phyloP scores from a whole-genome alignment of 2,888 invertebrate genomes.

The Oxyteleia sp. region DNA sequence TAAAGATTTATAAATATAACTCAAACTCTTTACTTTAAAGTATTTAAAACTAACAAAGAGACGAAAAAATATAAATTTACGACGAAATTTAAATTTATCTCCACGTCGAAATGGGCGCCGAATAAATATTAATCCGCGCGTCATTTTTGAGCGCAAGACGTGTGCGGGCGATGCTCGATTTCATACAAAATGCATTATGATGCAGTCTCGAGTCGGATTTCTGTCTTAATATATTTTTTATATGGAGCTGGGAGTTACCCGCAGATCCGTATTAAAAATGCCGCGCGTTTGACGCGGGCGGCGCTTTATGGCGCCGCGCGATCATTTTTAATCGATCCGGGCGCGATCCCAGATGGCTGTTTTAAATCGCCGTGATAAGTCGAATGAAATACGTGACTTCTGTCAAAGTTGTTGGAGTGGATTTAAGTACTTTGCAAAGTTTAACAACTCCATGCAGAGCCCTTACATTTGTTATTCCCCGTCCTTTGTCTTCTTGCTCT shows the following conservation, averaged over 20 bases:
- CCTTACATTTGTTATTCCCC: slow-evolving; percentile 39
- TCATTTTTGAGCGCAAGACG: slow-evolving; percentile 31
- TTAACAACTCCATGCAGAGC: slow-evolving; percentile 17
- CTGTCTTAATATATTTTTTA: slow-evolving; percentile 12
- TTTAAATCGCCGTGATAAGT: slow-evolving; percentile 29
- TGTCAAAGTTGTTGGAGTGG: slow-evolving; percentile 28
- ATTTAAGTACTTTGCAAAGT: slow-evolving; percentile 41
- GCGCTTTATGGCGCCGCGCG: slow-evolving; percentile 11
- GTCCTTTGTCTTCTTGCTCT: slow-evolving; percentile 24
- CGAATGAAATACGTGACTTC: slow-evolving; percentile 37
- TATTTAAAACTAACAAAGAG: too few relatives aligned
- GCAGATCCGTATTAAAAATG: slow-evolving; percentile 19
- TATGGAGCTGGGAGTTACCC: slow-evolving; percentile 13
- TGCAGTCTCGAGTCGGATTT: slow-evolving; percentile 13
- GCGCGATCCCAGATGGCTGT: slow-evolving; percentile 16
- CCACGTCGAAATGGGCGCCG: neutral
- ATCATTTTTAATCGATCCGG: slow-evolving; percentile 39
- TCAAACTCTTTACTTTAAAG: too few relatives aligned
- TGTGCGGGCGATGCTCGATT: slow-evolving; percentile 32
- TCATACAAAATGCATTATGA: slow-evolving; percentile 23
- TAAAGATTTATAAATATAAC: too few relatives aligned
- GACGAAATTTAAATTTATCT: slow-evolving; percentile 12
- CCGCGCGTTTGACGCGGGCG: neutral
- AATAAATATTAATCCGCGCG: slow-evolving; percentile 39
- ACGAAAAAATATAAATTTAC: too few relatives aligned